Percentiles rank a stretch among this genome's conserved stretches.
Evolutionary conservation across 2,113 vertebrate species (phyloP).

Genomic region (Ceratotherium simum): DNA sequence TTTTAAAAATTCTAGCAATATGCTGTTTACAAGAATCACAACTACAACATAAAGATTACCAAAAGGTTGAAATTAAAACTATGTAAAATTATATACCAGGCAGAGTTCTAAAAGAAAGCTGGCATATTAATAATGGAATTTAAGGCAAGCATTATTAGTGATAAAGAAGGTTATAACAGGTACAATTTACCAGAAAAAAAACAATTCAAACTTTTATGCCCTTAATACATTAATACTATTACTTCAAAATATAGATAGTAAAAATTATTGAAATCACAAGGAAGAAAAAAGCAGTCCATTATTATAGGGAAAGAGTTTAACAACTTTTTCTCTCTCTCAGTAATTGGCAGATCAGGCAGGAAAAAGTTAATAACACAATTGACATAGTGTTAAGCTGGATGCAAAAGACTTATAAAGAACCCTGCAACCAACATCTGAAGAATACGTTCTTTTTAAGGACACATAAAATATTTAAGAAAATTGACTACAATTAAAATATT

Average conservation of each 20-base stretch:
- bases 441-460: not conserved
- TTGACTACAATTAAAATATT: not conserved
- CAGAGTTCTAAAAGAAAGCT: not conserved
- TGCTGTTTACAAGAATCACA: not conserved
- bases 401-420: not conserved
- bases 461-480: not conserved
- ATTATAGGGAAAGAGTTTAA: not conserved
- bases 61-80: not conserved
- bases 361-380: not conserved
- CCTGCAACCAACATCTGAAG: not conserved
- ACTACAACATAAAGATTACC: not conserved
- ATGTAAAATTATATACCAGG: not conserved
- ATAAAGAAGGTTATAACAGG: not conserved
- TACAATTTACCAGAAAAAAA: constrained; percentile 10
- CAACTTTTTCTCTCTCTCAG: not conserved
- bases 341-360: not conserved
- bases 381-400: not conserved
- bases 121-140: not conserved
- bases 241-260: not conserved
- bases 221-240: not conserved
- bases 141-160: not conserved
- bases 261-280: not conserved
- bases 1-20: not conserved
- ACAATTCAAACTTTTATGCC: not conserved
- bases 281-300: not conserved